These are phyloP conservation scores for Altica lythri DNA, from an alignment of 2,888 invertebrate species.

Conservation along the genomic window DNA sequence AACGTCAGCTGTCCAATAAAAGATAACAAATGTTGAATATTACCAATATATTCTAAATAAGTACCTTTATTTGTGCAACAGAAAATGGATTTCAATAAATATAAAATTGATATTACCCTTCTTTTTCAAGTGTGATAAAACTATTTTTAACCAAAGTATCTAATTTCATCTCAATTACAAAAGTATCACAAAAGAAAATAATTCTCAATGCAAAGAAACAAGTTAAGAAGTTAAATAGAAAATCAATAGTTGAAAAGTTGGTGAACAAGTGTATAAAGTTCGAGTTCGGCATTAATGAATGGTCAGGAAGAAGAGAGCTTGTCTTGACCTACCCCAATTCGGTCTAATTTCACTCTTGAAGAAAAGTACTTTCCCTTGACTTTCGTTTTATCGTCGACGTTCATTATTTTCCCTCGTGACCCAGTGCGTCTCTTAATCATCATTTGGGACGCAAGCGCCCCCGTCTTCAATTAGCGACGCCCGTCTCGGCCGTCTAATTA, in stretches of 20 bases:
- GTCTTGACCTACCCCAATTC: slow-evolving; percentile 55
- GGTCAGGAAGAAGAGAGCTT: slow-evolving; percentile 43
- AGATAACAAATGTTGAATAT: too few species aligned
- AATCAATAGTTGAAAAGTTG: slow-evolving; percentile 29
- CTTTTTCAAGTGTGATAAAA: too few species aligned
- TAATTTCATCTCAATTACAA: too few species aligned
- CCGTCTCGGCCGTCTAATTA: slow-evolving; percentile 55
- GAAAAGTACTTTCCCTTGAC: slow-evolving; percentile 58
- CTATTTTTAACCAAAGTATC: too few species aligned
- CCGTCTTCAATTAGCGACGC: slow-evolving; percentile 54
- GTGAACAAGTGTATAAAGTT: slow-evolving; percentile 26
- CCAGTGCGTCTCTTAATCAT: slow-evolving; percentile 56
- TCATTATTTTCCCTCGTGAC: slow-evolving; percentile 57
- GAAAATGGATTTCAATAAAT: too few species aligned
- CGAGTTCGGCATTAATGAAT: slow-evolving; percentile 38
- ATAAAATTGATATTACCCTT: too few species aligned
- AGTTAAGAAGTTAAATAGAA: slow-evolving; percentile 14
- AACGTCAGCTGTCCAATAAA: too few species aligned
- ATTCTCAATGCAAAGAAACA: not conserved
- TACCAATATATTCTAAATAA: too few species aligned
- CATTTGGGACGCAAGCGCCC: slow-evolving; percentile 53
- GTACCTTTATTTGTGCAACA: too few species aligned
- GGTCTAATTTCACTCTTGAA: slow-evolving; percentile 58
- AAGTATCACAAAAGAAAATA: slow-evolving; percentile 8
- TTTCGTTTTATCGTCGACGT: slow-evolving; percentile 46